Evolutionary conservation across 2,113 vertebrate genomes (phyloP), one percentile per base, ranked within the genome.

Genomic region (Procavia capensis): DNA sequence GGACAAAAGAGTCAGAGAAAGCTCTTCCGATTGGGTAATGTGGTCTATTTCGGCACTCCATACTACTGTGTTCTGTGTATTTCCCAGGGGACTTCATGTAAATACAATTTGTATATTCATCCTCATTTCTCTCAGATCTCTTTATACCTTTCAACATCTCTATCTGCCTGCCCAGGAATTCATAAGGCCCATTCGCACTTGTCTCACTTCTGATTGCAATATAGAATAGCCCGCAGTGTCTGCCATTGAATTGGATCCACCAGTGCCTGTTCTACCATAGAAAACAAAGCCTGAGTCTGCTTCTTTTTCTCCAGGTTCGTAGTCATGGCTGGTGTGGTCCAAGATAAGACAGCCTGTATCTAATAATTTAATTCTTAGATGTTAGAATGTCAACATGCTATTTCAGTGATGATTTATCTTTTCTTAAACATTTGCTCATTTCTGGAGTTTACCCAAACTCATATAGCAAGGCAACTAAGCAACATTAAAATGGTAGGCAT

Each of bases 371-470:
- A 92, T 61, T 93, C 74, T 93, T 72, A 87, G 17, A 31, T 70
- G n/a, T 92, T 96, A 84, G 27, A 95, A 80, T 96, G 95, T 66
- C 63, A 89, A 47, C 91, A 79, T 95, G 66, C 25, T 95, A 29
- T 92, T 95, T 92, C 63, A 70, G 50, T 16, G 64, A 81, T 47
- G 68, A 93, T 86, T 96, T 95, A 66, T 84, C 92, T 78, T 90
- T 61, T 83, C 92, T 95, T 93, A 86, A 95, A 96, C 91, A 96
- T 95, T 96, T 97, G 95, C 97, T 97, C 95, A 97, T 96, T 97
- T 97, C 59, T 97, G 89, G 81, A 94, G 86, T 94, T 95, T 88
- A 80, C 90, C 75, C 94, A 96, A 89, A 78, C 43, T 85, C 50
- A 83, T 34, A 59, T 31, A 96, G 83, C 89, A 89, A 84, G 89